Base-by-base conservation (phyloP, 2,797 vertebrate genomes). In the Buphagus erythrorhynchus region DNA sequence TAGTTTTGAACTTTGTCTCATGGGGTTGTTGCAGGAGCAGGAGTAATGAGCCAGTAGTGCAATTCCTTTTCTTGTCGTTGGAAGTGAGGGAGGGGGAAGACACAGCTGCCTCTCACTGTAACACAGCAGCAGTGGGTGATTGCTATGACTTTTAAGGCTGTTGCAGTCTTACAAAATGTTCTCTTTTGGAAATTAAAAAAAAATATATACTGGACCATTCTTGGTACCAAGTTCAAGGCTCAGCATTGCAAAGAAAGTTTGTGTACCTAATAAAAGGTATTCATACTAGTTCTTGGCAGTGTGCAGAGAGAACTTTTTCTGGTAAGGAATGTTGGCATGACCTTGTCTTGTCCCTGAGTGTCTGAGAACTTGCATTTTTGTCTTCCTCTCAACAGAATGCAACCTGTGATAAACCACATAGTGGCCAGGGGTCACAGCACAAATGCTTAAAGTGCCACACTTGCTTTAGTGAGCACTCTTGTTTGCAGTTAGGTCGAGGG, bases 11-110 rank as follows among this genome's bases (percentile, higher is more conserved):
- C 54, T 74, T 61, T 74, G 49, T 68, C 42, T 76, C 28, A 20
- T 11, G n/a, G 28, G n/a, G 26, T n/a, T 89, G 8, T 79, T 79
- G 43, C 72, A 74, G 68, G 21, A 84, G 20, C 35, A 84, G 75
- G 62, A 81, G 68, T 79, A 48, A 76, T 40, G 43, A 79, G 20
- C 59, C 62, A 72, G 33, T 9, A 6, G 1, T 52, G 61, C 24
- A 75, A 20, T 68, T 87, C 21, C 25, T 67, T 93, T 86, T 80
- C 42, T 46, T 26, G 11, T 65, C 20, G 4, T 9, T 77, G 21
- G 11, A 67, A 69, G 14, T 21, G 7, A 3, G 5, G 3, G n/a
- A n/a, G 5, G 1, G 4, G 0, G 1, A 1, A 21, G 28, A 6
- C 18, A 13, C 31, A 66, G 63, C 51, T 85, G 43, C 48, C 33